These are phyloP conservation scores for Pseudotriccus pelzelni DNA, from an alignment of 2,797 vertebrate genomes.

Conservation along the genomic window DNA sequence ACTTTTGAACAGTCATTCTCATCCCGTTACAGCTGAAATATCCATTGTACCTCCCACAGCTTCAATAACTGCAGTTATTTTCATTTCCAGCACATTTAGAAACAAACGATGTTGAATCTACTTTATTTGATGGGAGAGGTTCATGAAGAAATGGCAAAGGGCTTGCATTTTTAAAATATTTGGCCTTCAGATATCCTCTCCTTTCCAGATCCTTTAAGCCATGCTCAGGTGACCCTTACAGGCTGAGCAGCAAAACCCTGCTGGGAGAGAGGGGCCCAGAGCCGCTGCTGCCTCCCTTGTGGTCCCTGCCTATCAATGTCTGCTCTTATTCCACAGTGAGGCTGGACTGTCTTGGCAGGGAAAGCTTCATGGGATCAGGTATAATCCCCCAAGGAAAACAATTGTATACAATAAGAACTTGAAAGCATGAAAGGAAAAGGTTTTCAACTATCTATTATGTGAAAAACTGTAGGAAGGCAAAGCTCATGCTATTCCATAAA, in stretches of 20 bases:
- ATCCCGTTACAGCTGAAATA: neutral
- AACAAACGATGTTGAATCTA: slow-evolving; percentile 45
- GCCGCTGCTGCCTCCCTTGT: neutral
- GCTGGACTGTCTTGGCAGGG: slow-evolving; percentile 27
- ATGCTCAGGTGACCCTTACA: slow-evolving; percentile 19
- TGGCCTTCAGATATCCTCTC: slow-evolving; percentile 10
- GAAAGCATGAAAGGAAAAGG: slow-evolving; percentile 50
- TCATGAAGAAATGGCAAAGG: slow-evolving; percentile 60
- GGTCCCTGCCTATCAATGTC: slow-evolving; percentile 25
- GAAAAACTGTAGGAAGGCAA: slow-evolving; percentile 12
- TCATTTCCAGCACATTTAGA: slow-evolving; percentile 48
- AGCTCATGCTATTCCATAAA: neutral
- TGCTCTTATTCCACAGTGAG: slow-evolving; percentile 1
- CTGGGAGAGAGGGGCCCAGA: neutral
- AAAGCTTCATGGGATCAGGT: slow-evolving; percentile 43
- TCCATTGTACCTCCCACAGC: slow-evolving; percentile 2
- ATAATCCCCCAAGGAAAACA: slow-evolving; percentile 50
- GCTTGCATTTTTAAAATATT: slow-evolving; percentile 45
- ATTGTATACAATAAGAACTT: slow-evolving; percentile 21
- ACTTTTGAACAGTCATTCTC: slow-evolving; percentile 10
- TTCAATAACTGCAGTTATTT: slow-evolving; percentile 37
- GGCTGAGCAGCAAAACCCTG: slow-evolving; percentile 32
- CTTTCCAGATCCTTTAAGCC: slow-evolving; percentile 26
- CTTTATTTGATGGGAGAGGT: slow-evolving; percentile 46
- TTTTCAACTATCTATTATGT: slow-evolving; percentile 30